Evolutionary conservation across 2,888 invertebrate genomes (phyloP).

Genomic region (Podabrus alpinus): DNA sequence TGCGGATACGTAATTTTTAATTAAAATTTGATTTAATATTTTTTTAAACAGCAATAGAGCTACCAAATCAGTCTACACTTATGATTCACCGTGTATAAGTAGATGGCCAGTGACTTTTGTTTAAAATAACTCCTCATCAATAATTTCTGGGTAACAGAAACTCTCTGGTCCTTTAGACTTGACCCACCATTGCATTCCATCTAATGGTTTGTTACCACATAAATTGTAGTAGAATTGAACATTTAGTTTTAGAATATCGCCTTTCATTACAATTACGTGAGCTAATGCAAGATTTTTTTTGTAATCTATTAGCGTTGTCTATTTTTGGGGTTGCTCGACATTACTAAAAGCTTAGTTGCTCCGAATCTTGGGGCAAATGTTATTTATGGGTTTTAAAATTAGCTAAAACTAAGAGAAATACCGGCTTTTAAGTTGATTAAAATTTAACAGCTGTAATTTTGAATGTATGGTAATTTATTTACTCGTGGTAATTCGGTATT

Average conservation of each 20-base stretch:
- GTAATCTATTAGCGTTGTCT: constrained; percentile 26
- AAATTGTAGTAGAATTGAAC: too few species aligned
- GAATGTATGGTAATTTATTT: constrained; percentile 5
- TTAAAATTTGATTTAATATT: too few species aligned
- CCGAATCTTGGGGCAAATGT: constrained; percentile 26
- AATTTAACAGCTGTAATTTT: constrained; percentile 34
- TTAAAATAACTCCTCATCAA: too few species aligned
- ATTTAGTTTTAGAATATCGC: not conserved
- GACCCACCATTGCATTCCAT: too few species aligned
- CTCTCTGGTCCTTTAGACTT: too few species aligned
- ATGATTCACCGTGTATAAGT: too few species aligned
- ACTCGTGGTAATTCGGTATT: not conserved
- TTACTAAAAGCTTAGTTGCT: constrained; percentile 20
- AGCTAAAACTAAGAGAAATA: constrained; percentile 35
- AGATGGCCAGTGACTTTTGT: too few species aligned
- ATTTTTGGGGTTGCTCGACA: constrained; percentile 29
- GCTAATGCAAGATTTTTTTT: not conserved
- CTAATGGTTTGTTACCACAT: too few species aligned
- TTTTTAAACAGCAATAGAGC: too few species aligned
- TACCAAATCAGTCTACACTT: too few species aligned
- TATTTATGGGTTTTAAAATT: constrained; percentile 37
- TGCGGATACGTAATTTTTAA: too few species aligned
- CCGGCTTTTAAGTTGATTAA: constrained; percentile 37
- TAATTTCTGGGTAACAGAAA: too few species aligned
- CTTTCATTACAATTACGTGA: not conserved